phyloP scores from a whole-genome alignment of 2,888 invertebrate species.

The Papilio elwesi region DNA sequence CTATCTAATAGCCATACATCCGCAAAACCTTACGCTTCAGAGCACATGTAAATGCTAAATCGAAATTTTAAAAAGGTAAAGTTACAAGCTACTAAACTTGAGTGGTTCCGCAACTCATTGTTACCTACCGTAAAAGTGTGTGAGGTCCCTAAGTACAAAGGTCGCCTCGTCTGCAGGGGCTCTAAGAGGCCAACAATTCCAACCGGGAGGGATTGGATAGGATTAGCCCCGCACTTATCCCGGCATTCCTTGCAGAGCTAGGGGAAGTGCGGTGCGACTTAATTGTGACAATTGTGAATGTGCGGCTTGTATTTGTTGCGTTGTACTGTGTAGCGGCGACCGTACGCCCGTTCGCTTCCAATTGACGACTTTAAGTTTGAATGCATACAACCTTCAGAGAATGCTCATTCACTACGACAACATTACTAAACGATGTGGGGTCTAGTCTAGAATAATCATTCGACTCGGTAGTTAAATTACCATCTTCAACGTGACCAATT shows the following conservation, averaged over 20 bases:
- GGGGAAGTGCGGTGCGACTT: slow-evolving; percentile 51
- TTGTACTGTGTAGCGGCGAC: slow-evolving; percentile 1
- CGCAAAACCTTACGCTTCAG: background rate
- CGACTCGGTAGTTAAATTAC: too few relatives aligned
- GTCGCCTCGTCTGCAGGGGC: slow-evolving; percentile 37
- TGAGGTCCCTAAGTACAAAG: slow-evolving; percentile 28
- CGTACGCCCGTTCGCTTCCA: background rate
- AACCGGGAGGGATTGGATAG: slow-evolving; percentile 43
- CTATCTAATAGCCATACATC: too few relatives aligned
- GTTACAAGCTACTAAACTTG: slow-evolving; percentile 38
- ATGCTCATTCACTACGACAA: background rate
- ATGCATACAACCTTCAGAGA: slow-evolving; percentile 13
- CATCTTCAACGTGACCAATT: too few relatives aligned
- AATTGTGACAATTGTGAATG: slow-evolving; percentile 55
- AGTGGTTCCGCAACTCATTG: slow-evolving; percentile 33
- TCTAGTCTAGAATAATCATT: too few relatives aligned
- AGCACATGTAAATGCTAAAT: background rate
- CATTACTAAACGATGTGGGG: background rate
- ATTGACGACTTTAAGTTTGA: background rate
- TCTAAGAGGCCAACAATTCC: slow-evolving; percentile 40
- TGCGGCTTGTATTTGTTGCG: slow-evolving; percentile 33
- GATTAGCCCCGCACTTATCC: slow-evolving; percentile 52
- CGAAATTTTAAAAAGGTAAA: slow-evolving; percentile 3
- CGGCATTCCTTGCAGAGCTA: slow-evolving; percentile 43
- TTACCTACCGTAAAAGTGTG: slow-evolving; percentile 30